phyloP scores from a whole-genome alignment of 1,140 invertebrate genomes.

The Orussus abietinus region DNA sequence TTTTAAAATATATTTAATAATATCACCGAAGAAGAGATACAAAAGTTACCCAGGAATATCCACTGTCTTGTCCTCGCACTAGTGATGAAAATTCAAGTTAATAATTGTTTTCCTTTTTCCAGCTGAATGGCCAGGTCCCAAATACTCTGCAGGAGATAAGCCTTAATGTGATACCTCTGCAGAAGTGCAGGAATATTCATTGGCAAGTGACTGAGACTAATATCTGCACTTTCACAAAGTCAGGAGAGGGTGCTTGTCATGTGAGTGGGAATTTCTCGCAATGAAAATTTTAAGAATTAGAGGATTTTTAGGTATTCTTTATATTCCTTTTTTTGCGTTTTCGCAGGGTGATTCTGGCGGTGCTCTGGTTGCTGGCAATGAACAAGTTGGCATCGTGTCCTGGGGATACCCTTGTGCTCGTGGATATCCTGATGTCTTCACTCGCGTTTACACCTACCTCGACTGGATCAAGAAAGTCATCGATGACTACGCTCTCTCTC shows the following conservation, averaged over 20 bases:
- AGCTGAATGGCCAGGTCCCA: conserved; percentile 24
- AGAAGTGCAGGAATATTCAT: conserved; percentile 12
- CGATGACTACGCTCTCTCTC: no score
- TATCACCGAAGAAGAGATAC: conserved; percentile 2
- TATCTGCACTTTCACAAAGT: conserved; percentile 57
- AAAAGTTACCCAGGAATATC: no score
- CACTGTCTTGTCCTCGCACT: no score
- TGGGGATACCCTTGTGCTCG: conserved; percentile 63
- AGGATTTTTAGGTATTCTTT: conserved; percentile 3
- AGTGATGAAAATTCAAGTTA: no score
- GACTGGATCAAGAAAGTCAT: conserved; percentile 49
- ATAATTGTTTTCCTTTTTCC: conserved; percentile 6
- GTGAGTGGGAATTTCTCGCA: conserved; percentile 36
- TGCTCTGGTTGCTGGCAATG: conserved; percentile 49
- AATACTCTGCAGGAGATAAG: conserved; percentile 33
- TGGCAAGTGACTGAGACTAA: conserved; percentile 27
- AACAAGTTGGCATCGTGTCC: conserved; percentile 61
- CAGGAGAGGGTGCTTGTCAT: conserved; percentile 52
- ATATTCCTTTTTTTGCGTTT: conserved; percentile 9
- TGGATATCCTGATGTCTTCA: conserved; percentile 62
- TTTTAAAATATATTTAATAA: conserved; percentile 1
- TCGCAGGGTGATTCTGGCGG: conserved; percentile 61
- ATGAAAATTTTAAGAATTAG: conserved; percentile 4
- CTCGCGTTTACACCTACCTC: conserved; percentile 50
- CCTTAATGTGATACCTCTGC: conserved; percentile 19